Evolutionary conservation across 2,888 invertebrate genomes (phyloP).

Genomic region (Epistrophe eligans): DNA sequence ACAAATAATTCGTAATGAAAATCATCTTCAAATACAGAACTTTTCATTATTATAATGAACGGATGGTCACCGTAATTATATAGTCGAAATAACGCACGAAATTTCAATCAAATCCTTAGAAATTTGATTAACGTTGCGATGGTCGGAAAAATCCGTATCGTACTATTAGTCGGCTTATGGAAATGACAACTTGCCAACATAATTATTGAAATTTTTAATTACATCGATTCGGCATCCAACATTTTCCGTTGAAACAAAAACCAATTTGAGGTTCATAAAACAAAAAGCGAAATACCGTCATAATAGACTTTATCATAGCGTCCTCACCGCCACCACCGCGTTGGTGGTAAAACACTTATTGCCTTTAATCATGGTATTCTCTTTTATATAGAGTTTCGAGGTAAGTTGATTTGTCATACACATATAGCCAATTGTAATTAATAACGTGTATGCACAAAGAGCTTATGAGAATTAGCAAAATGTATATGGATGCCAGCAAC

Average conservation of each 20-base stretch:
- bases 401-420: not conserved
- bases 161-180: not conserved
- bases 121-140: not conserved
- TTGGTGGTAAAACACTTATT: not conserved
- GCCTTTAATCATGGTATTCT: not conserved
- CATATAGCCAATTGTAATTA: not conserved
- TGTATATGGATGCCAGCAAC: not conserved
- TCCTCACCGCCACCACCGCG: too few relatives aligned
- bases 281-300: not conserved
- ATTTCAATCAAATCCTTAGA: not conserved
- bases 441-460: not conserved
- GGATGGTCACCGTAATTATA: too few relatives aligned
- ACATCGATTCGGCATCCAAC: not conserved
- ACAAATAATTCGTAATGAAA: too few relatives aligned
- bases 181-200: not conserved
- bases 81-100: not conserved
- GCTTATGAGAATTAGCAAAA: too few relatives aligned
- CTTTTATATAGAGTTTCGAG: too few relatives aligned
- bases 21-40: too few relatives aligned
- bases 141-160: not conserved
- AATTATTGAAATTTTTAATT: constrained; percentile 1
- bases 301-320: not conserved
- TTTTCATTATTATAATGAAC: too few relatives aligned
- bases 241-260: not conserved
- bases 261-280: not conserved